Base-by-base conservation (phyloP, 2,797 vertebrate genomes). In the Hypotaenidia okinawae region DNA sequence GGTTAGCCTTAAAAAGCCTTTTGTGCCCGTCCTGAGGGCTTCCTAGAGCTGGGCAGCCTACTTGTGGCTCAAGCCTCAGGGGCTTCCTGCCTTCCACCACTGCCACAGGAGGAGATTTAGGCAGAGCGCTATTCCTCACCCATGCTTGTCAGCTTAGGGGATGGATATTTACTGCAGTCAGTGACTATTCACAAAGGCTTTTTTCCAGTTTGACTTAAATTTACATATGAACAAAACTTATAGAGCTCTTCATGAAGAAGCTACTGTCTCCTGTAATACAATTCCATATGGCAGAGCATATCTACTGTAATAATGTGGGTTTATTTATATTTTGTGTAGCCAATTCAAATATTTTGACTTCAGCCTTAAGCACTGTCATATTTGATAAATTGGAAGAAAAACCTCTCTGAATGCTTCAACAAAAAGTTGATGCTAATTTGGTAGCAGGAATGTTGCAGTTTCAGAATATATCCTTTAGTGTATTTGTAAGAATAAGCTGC, bases 311-410 rank as follows among this genome's bases (percentile, higher is more conserved):
- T 87, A 79, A 47, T 59, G 63, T 90, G 80, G 83, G 88, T 73
- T 92, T 94, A 52, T 93, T 95, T 97, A 32, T 82, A 76, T 95
- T 93, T 81, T 88, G 9, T 75, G 16, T 57, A 75, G 67, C 22
- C 27, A 55, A 43, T 77, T 89, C 33, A 92, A 91, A 89, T 93
- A 87, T 93, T 96, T 96, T 95, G 69, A 80, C 73, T 75, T 83
- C 11, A 59, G 54, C 66, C 54, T 92, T 72, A 75, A 85, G 52
- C 32, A 52, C 27, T 68, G 39, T 82, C 28, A 35, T 62, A 5
- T 87, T 77, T 92, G 62, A 80, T 47, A 81, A 83, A 51, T 0
- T 45, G 45, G 17, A 63, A 87, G 57, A 73, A 89, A 51, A 84
- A 30, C 13, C 39, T 63, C 15, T 39, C 41, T 45, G 21, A 90